Base-by-base conservation (phyloP, 2,888 invertebrate species). In the Branchipolynoe longqiensis region DNA sequence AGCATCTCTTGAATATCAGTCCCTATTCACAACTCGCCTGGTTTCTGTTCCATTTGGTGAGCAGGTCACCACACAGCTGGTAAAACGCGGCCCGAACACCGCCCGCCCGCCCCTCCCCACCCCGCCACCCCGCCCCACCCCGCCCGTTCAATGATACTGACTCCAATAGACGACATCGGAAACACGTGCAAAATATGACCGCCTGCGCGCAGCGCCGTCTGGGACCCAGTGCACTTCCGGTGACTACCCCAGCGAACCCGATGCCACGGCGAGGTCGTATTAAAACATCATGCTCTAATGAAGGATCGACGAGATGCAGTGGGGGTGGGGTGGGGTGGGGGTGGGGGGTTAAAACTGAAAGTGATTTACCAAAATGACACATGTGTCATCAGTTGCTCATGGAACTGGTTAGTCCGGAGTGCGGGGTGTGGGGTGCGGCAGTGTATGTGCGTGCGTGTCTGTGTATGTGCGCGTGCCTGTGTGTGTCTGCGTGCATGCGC, bases 251-350 rank as follows among this genome's bases (percentile, higher is more conserved):
- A 38, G 22, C 33, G 69, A 69, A 69, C 69, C 69, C 69, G 69
- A 69, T 69, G 18, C 38, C 33, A 69, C 8, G 22, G n/a, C 2
- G 36, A 1, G 8, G 36, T 14, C 18, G 69, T 33, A 69, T 69
- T 69, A 69, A 69, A 69, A 69, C 69, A 69, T 69, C 69, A 69
- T 69, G 69, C 22, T 69, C 69, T 69, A 69, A 69, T 69, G 69
- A 69, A 38, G 12, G 25, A 22, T 8, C 3, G 69, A 25, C 31
- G 33, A 33, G 69, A 22, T 8, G 4, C 3, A 31, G 62, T 33
- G 1, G 38, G 69, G 38, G 38, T 18, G 12, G n/a, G 69, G 36
- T 1, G 38, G 33, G 36, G 69, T 1, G 3, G 0, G 3, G 36
- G 36, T 12, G 6, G 8, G 62, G 14, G 38, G 69, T 12, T 22